Conservation (phyloP, 2,113 vertebrate genomes). For the Eubucco bourcierii region DNA sequence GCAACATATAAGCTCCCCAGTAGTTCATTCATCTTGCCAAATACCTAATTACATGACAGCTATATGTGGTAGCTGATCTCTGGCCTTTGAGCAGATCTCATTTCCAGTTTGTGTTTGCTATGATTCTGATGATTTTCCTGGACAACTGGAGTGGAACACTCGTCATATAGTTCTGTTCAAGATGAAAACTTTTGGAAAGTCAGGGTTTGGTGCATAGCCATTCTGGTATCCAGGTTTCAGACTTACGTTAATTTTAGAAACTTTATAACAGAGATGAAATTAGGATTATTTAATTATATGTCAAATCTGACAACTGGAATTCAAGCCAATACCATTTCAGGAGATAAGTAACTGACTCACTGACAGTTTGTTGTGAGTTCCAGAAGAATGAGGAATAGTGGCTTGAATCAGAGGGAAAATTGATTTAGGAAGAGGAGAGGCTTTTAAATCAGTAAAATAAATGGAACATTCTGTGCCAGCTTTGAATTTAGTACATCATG, state of each 20-base stretch:
- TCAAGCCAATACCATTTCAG: neutral
- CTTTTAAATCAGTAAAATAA: neutral
- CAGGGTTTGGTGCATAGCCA: neutral
- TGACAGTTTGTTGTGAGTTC: neutral
- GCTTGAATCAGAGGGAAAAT: neutral
- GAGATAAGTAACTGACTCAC: neutral
- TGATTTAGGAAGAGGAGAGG: neutral
- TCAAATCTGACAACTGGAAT: neutral
- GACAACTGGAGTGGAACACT: neutral
- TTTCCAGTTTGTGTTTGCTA: neutral
- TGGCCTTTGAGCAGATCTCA: neutral
- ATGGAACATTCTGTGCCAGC: neutral
- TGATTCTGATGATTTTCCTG: neutral
- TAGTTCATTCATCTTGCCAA: slow-evolving; percentile 22
- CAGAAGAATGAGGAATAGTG: neutral
- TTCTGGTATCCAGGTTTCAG: neutral
- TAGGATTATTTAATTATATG: neutral
- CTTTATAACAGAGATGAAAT: neutral
- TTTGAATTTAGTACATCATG: neutral
- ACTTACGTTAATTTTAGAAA: neutral
- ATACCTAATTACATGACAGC: neutral
- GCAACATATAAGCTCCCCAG: neutral
- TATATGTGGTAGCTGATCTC: neutral
- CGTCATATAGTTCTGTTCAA: neutral
- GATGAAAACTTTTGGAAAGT: neutral